Evolutionary conservation across 2,113 vertebrate species (phyloP).

Genomic region (Romanogobio albipinnatus): DNA sequence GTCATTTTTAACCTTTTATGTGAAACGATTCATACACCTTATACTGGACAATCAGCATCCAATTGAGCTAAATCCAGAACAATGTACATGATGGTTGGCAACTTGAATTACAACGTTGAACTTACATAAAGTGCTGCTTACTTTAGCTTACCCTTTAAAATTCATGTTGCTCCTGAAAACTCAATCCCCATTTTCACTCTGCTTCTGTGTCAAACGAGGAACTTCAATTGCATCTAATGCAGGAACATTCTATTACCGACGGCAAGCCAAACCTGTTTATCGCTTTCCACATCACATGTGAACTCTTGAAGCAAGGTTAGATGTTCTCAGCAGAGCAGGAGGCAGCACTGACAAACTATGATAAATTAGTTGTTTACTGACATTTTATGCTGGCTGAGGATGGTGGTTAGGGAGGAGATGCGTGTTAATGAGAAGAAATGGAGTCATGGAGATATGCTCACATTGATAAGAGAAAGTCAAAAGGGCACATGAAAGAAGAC

Average conservation of each 20-base stretch:
- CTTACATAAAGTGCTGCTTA: conserved; percentile 7
- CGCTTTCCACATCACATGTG: neutral
- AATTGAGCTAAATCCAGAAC: neutral
- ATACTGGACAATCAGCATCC: neutral
- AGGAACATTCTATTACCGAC: neutral
- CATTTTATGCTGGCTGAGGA: conserved; percentile 37
- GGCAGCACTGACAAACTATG: conserved; percentile 34
- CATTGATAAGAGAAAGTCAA: conserved; percentile 13
- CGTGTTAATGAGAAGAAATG: conserved; percentile 25
- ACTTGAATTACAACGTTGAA: neutral
- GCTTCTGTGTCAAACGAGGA: neutral
- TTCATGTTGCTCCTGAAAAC: neutral
- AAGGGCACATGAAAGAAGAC: neutral
- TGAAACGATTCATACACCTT: neutral
- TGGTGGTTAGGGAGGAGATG: conserved; percentile 20
- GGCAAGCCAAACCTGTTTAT: conserved; percentile 2
- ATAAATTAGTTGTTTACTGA: conserved; percentile 44
- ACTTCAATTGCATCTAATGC: neutral
- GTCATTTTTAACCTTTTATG: neutral
- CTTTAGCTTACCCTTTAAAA: neutral
- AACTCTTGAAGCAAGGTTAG: conserved; percentile 15
- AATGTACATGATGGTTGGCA: neutral
- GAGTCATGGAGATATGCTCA: conserved; percentile 12
- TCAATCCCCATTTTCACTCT: neutral
- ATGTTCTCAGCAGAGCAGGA: conserved; percentile 31